Conservation (phyloP, 2,113 vertebrate genomes). For the Piaya cayana region DNA sequence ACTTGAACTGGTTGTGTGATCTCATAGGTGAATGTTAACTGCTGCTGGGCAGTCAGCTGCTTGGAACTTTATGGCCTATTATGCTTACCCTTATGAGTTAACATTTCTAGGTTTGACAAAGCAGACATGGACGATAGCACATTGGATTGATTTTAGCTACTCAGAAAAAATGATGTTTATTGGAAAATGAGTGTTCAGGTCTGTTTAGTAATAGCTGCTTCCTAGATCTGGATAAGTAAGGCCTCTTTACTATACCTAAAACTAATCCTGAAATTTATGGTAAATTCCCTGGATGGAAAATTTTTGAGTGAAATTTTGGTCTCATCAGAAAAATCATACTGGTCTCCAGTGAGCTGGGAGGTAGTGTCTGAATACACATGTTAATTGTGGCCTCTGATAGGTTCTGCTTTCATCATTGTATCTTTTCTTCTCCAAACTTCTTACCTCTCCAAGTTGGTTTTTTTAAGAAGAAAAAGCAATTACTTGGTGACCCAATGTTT, state of each 20-base stretch:
- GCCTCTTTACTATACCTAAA: background rate
- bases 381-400: background rate
- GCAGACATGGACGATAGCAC: fast-evolving
- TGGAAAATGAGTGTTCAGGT: background rate
- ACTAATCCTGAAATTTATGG: background rate
- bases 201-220: background rate
- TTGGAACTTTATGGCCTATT: background rate
- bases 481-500: background rate
- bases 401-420: background rate
- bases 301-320: background rate
- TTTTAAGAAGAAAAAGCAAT: background rate
- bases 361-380: background rate
- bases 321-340: background rate
- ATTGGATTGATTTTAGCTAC: background rate
- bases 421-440: background rate
- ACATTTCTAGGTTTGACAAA: background rate
- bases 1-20: background rate
- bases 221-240: background rate
- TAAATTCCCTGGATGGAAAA: background rate
- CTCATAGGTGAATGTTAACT: background rate
- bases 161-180: fast-evolving
- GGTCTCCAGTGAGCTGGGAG: background rate
- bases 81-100: background rate
- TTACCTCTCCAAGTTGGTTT: background rate
- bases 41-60: background rate